Evolutionary conservation across 2,113 vertebrate genomes (phyloP).

Genomic region (Poeciliopsis retropinna): DNA sequence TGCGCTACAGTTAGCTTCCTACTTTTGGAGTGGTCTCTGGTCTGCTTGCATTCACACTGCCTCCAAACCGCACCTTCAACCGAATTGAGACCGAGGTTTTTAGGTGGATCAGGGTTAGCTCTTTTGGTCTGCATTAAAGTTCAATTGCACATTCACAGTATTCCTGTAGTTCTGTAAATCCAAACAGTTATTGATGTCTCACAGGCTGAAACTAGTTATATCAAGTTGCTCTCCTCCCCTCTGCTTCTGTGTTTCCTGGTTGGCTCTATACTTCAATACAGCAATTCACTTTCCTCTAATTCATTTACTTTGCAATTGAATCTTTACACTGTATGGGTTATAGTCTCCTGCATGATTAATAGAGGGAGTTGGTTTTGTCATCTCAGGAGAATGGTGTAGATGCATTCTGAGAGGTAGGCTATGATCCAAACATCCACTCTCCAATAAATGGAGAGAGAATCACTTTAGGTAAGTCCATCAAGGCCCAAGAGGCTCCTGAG

Average conservation of each 20-base stretch:
- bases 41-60: too few relatives aligned
- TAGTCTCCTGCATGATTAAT: constrained; percentile 78
- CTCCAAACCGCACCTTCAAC: too few relatives aligned
- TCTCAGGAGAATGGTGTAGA: constrained; percentile 65
- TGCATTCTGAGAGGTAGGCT: constrained; percentile 56
- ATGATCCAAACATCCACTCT: constrained; percentile 65
- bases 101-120: too few relatives aligned
- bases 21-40: too few relatives aligned
- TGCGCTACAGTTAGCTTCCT: too few relatives aligned
- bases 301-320: constrained; percentile 76
- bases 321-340: constrained; percentile 63
- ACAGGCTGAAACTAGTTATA: not conserved
- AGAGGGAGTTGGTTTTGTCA: constrained; percentile 65
- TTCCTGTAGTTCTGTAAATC: too few relatives aligned
- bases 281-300: constrained; percentile 71
- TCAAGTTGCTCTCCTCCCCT: constrained; percentile 3
- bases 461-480: constrained; percentile 62
- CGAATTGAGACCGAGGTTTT: too few relatives aligned
- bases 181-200: too few relatives aligned
- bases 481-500: constrained; percentile 37
- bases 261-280: constrained; percentile 51
- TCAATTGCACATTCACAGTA: too few relatives aligned
- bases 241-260: constrained; percentile 40
- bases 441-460: constrained; percentile 58
- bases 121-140: too few relatives aligned